Evolutionary conservation across 2,797 vertebrate species (phyloP), one percentile per base, ranked within the genome.

Genomic region (Hydrocynus forskahlii): DNA sequence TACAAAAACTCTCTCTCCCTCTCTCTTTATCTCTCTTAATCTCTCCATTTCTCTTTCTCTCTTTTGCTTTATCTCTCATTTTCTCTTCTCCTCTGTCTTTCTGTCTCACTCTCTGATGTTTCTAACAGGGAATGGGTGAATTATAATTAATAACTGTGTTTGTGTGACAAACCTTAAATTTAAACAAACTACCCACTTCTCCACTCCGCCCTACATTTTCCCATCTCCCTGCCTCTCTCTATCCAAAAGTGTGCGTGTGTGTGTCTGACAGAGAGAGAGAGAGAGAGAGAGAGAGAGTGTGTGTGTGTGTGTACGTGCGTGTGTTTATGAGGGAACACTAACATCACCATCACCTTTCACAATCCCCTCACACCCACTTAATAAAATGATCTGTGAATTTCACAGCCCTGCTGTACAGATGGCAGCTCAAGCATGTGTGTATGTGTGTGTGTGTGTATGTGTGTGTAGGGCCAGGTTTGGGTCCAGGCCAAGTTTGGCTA

Each of bases 401-500:
- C 68, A 63, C 78, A 79, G 59, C 45, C 45, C 57, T 57, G 38
- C 29, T 17, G 78, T 68, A 79, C 78, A 79, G 78, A 72, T 79
- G 68, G 78, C 5, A 8, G 38, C 9, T 35, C 48, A 29, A 10
- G 48, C n/a, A 21, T 21, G 29, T 38, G 55, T 40, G 72, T 60
- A 55, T 40, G 25, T 74, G 50, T 35, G 23, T 57, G 25, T 64
- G 35, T 52, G 74, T 57, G 76, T 59, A 64, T 68, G 76, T 76
- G 48, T 5, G 25, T 25, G 14, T 25, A 38, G 23, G 62, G 71
- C 48, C 78, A 67, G 13, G 9, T 74, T 75, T 81, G 79, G 64
- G 79, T 81, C 55, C 25, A 52, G 72, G 79, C 79, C 79, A 81
- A 81, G 23, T 60, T 52, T 81, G 45, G 79, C 63, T 81, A 75